Conservation (phyloP, 1,140 invertebrate species). For the Lycorma delicatula region DNA sequence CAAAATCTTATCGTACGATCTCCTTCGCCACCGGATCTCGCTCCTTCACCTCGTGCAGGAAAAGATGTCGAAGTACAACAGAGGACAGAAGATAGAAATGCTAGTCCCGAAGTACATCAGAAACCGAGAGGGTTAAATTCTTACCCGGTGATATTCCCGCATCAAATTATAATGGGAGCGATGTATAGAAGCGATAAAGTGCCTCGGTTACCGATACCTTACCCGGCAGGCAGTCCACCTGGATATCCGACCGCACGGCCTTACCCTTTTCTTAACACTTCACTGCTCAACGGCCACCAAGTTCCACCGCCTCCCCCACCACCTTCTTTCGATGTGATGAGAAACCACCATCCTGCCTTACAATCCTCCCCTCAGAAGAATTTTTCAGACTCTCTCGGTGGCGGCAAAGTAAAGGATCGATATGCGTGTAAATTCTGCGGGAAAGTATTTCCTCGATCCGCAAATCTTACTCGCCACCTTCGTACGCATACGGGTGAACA, state of each 20-base stretch:
- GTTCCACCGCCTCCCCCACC: conserved; percentile 36
- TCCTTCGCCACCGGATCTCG: conserved; percentile 41
- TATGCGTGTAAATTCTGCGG: conserved; percentile 98
- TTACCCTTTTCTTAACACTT: conserved; percentile 38
- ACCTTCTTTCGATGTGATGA: conserved; percentile 34
- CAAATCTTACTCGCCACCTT: conserved; percentile 92
- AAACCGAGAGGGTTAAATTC: conserved; percentile 5
- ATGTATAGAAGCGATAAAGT: conserved; percentile 53
- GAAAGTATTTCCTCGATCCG: conserved; percentile 96
- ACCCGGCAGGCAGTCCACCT: conserved; percentile 38
- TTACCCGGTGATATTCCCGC: conserved; percentile 36
- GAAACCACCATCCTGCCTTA: conserved; percentile 32
- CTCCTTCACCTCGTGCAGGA: conserved; percentile 31
- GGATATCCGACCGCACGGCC: conserved; percentile 34
- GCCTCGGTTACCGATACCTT: conserved; percentile 41
- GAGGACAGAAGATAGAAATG: conserved; percentile 3
- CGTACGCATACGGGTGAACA: conserved; percentile 98
- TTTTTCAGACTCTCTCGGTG: conserved; percentile 23
- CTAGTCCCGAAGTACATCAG: conserved; percentile 14
- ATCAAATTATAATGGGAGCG: conserved; percentile 58
- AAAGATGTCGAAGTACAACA: conserved; percentile 18
- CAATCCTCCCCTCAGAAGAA: conserved; percentile 9
- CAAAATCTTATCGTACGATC: conserved; percentile 51
- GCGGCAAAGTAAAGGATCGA: conserved; percentile 50
- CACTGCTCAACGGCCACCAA: conserved; percentile 36